These are phyloP conservation scores for Myotis brandtii DNA, from an alignment of 2,113 vertebrate species.

Conservation along the genomic window DNA sequence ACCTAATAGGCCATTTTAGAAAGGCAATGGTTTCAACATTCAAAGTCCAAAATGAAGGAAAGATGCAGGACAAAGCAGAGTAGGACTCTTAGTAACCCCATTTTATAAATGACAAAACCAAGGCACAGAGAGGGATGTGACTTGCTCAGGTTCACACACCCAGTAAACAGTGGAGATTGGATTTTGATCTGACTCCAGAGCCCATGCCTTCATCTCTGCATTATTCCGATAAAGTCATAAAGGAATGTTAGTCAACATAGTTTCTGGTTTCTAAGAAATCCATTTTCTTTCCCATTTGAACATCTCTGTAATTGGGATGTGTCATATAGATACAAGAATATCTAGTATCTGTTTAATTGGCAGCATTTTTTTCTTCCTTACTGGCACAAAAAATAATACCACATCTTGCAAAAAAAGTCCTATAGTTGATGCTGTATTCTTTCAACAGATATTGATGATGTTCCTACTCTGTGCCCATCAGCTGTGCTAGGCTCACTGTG, in stretches of 20 bases:
- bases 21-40: neutral
- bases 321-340: neutral
- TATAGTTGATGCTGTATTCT: neutral
- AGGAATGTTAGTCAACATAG: neutral
- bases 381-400: neutral
- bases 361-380: neutral
- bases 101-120: slow-evolving; percentile 4
- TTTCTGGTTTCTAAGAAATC: neutral
- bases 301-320: neutral
- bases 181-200: neutral
- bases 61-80: neutral
- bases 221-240: neutral
- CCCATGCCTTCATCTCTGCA: neutral
- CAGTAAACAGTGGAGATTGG: neutral
- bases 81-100: neutral
- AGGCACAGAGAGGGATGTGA: neutral
- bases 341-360: neutral
- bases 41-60: neutral
- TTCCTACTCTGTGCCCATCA: neutral
- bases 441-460: neutral
- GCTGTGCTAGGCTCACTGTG: neutral
- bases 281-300: neutral
- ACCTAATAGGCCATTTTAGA: neutral
- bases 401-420: neutral
- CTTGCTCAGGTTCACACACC: neutral